These are phyloP conservation scores for Barbus barbus DNA, from an alignment of 2,113 vertebrate genomes.

Conservation along the genomic window DNA sequence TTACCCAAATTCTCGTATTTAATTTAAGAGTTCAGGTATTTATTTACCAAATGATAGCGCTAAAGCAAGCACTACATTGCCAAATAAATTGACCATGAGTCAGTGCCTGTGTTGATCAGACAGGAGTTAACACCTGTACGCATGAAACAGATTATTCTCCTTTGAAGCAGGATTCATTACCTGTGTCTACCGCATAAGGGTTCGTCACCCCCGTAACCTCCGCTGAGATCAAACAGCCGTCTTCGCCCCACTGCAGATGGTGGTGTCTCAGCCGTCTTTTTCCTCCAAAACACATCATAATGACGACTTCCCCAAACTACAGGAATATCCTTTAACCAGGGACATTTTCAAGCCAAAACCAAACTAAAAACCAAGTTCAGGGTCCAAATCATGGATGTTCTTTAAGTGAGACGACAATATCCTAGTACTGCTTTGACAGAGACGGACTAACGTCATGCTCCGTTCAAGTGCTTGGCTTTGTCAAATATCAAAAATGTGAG, in stretches of 20 bases:
- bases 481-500: conserved; percentile 37
- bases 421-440: neutral
- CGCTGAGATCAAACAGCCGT: conserved; percentile 59
- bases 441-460: neutral
- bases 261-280: conserved; percentile 51
- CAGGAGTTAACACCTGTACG: conserved; percentile 9
- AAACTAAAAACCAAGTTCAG: neutral
- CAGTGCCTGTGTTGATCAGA: neutral
- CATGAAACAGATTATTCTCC: neutral
- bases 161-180: conserved; percentile 59
- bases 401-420: neutral
- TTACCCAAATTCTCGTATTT: neutral
- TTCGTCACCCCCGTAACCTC: conserved; percentile 61
- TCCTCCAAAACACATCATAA: conserved; percentile 71
- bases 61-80: neutral
- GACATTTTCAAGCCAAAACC: neutral
- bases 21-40: neutral
- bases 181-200: conserved; percentile 64
- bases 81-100: neutral
- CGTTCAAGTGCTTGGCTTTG: neutral
- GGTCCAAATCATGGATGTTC: neutral
- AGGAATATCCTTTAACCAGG: neutral
- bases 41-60: neutral
- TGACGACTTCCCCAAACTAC: conserved; percentile 33
- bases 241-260: conserved; percentile 59